Conservation (phyloP, 2,888 invertebrate genomes). For the Tenthredo livida region DNA sequence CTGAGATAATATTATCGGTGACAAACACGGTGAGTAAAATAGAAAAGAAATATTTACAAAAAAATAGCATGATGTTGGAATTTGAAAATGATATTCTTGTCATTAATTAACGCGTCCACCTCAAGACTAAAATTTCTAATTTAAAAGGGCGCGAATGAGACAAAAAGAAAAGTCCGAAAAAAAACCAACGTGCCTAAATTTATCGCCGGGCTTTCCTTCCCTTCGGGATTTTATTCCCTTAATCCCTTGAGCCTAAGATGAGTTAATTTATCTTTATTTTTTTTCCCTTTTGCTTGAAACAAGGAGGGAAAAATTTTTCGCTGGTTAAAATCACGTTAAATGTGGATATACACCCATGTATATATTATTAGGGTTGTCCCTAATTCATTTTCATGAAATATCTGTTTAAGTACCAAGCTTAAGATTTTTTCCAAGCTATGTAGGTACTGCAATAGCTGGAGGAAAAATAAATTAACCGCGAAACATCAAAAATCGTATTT, state of each 20-base stretch:
- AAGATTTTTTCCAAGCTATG: too few species aligned
- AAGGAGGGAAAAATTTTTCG: background rate
- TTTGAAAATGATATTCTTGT: background rate
- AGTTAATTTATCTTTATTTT: background rate
- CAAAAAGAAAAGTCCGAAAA: background rate
- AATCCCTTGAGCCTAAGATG: conserved; percentile 19
- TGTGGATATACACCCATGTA: too few species aligned
- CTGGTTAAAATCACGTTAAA: too few species aligned
- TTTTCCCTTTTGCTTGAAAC: background rate
- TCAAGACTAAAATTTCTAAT: background rate
- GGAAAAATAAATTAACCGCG: too few species aligned
- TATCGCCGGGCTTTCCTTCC: background rate
- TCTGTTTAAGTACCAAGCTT: too few species aligned
- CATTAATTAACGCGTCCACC: background rate
- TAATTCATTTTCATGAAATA: too few species aligned
- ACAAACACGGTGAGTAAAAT: conserved; percentile 78
- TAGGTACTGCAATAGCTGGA: too few species aligned
- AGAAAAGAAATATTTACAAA: background rate
- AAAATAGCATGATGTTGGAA: background rate
- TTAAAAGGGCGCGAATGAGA: background rate
- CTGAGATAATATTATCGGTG: conserved; percentile 78
- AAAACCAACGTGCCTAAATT: background rate
- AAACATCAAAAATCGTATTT: too few species aligned
- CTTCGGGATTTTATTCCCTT: background rate
- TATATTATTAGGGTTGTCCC: too few species aligned